phyloP scores from a whole-genome alignment of 2,797 vertebrate species.

The Dicrostonyx torquatus region DNA sequence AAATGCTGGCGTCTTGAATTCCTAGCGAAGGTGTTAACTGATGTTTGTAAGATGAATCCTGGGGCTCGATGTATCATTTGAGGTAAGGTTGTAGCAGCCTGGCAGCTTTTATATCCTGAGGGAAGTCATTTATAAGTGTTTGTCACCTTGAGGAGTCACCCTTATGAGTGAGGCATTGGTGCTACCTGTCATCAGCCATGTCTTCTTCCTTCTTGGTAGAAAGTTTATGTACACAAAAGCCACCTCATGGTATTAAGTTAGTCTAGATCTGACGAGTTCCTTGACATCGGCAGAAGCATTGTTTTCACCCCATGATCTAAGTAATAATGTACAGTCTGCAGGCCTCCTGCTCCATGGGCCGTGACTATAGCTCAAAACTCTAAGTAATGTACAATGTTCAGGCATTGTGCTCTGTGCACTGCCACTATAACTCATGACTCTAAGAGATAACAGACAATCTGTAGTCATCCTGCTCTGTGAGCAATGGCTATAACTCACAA shows the following conservation, averaged over 20 bases:
- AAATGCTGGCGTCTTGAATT: background rate
- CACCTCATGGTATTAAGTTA: background rate
- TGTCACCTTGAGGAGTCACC: constrained; percentile 5
- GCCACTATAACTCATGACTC: background rate
- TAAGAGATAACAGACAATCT: background rate
- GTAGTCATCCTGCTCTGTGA: too few relatives aligned
- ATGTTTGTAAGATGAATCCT: constrained; percentile 21
- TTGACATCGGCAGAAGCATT: constrained; percentile 37
- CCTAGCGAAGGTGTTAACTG: background rate
- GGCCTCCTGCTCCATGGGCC: background rate
- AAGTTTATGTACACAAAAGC: background rate
- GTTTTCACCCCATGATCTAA: constrained; percentile 36
- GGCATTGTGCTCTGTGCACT: background rate
- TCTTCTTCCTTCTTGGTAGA: constrained; percentile 41
- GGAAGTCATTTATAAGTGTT: constrained; percentile 21
- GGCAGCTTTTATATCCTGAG: background rate
- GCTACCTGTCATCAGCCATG: background rate
- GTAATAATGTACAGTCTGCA: background rate
- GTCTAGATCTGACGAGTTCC: constrained; percentile 6
- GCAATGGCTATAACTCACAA: too few relatives aligned
- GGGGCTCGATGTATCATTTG: background rate
- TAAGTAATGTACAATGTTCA: background rate
- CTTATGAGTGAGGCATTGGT: background rate
- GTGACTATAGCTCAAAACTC: background rate
- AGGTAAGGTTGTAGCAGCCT: constrained; percentile 23